A percentile compares a stretch with the other conserved stretches of the same genome.
Evolutionary conservation across 2,113 vertebrate genomes (phyloP).

Genomic region (Oplegnathus fasciatus): DNA sequence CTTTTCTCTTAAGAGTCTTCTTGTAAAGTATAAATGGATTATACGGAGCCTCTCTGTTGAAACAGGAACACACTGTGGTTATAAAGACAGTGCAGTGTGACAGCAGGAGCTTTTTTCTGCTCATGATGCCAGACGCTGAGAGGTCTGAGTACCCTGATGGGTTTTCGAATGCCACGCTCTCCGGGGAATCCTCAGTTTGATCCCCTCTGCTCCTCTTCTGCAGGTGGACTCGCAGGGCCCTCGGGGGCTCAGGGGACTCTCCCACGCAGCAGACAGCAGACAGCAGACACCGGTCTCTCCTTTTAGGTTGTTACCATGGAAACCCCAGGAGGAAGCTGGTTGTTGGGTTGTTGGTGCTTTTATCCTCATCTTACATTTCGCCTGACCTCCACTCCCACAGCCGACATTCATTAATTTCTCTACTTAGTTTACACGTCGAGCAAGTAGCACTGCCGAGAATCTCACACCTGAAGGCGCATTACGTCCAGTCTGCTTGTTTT

Average conservation of each 20-base stretch:
- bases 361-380: constrained; percentile 15
- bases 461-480: constrained; percentile 5
- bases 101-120: not conserved
- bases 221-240: constrained; percentile 42
- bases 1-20: constrained; percentile 21
- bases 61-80: not conserved
- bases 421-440: not conserved
- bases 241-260: constrained; percentile 45
- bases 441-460: not conserved
- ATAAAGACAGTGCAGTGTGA: not conserved
- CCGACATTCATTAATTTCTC: constrained; percentile 3
- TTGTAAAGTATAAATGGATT: constrained; percentile 40
- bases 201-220: constrained; percentile 34
- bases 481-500: not conserved
- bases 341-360: not conserved
- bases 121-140: not conserved
- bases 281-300: not conserved
- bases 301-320: constrained; percentile 72
- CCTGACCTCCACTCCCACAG: constrained; percentile 18
- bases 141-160: constrained; percentile 1
- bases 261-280: constrained; percentile 48
- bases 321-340: constrained; percentile 58
- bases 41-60: not conserved
- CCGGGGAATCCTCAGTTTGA: constrained; percentile 41
- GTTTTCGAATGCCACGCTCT: not conserved